Evolutionary conservation across 2,888 invertebrate species (phyloP).

Genomic region (Anodontia alba): DNA sequence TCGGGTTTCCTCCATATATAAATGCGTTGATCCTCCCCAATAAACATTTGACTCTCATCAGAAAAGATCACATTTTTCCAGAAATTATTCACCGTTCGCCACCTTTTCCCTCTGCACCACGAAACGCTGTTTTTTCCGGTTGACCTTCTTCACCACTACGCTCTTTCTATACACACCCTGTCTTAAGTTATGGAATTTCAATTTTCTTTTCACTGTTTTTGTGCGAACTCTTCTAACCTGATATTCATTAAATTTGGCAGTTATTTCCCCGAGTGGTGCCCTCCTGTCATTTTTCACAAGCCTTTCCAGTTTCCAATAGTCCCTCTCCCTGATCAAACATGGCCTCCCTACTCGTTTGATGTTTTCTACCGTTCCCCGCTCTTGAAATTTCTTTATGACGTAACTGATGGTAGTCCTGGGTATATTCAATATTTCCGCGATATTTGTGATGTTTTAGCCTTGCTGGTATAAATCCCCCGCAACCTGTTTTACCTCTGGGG

Average conservation of each 20-base stretch:
- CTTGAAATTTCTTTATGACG: neutral
- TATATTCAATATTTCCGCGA: constrained; percentile 4
- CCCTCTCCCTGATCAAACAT: neutral
- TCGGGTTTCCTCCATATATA: constrained; percentile 1
- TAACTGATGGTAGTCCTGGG: constrained; percentile 10
- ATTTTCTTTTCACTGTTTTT: neutral
- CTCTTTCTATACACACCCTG: neutral
- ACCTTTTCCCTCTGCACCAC: constrained; percentile 1
- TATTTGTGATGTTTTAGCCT: too few relatives aligned
- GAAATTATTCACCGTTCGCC: neutral
- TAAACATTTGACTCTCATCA: neutral
- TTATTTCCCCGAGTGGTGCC: neutral
- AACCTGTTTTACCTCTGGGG: neutral
- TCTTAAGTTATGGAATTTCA: neutral
- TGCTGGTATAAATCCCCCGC: neutral
- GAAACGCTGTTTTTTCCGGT: neutral
- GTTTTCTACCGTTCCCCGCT: neutral
- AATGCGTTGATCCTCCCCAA: neutral
- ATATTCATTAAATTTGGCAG: neutral
- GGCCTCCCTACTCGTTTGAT: neutral
- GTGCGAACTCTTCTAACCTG: neutral
- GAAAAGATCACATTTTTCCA: constrained; percentile 3
- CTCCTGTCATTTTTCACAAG: neutral
- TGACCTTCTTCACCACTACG: neutral
- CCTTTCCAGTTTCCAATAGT: neutral